phyloP scores from a whole-genome alignment of 1,140 invertebrate species.

The Leguminivora glycinivorella region DNA sequence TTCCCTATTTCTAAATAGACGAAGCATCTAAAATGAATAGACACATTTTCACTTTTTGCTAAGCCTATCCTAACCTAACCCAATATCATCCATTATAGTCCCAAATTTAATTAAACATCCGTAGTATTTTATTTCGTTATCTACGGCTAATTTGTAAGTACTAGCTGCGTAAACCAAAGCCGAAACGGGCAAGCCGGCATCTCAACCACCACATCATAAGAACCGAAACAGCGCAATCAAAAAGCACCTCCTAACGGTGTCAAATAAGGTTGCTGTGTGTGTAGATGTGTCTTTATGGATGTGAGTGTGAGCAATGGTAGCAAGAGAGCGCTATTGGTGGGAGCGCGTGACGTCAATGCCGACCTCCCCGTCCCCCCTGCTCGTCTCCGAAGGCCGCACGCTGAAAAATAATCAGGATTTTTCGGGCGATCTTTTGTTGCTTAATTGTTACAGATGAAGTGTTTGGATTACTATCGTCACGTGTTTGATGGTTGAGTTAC shows the following conservation, averaged over 20 bases:
- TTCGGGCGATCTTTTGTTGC: constrained; percentile 2
- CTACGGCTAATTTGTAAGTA: background rate
- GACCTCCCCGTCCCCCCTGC: background rate
- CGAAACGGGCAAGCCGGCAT: constrained; percentile 3
- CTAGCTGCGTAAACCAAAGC: constrained; percentile 5
- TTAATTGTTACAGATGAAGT: background rate
- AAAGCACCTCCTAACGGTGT: background rate
- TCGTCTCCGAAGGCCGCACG: background rate
- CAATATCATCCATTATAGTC: background rate
- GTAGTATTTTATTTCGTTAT: constrained; percentile 10
- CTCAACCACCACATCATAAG: background rate
- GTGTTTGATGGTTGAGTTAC: background rate
- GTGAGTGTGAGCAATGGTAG: background rate
- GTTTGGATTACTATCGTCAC: background rate
- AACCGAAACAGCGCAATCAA: background rate
- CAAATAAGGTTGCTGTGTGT: background rate
- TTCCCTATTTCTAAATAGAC: too few species aligned
- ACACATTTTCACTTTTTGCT: too few species aligned
- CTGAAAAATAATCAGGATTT: constrained; percentile 7
- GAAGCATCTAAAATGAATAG: too few species aligned
- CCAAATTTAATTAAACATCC: constrained; percentile 9
- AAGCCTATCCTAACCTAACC: background rate
- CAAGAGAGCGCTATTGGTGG: background rate
- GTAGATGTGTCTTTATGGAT: background rate
- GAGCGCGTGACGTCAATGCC: constrained; percentile 10